phyloP scores from a whole-genome alignment of 2,797 vertebrate species.

The Spinibarbus caldwelli region DNA sequence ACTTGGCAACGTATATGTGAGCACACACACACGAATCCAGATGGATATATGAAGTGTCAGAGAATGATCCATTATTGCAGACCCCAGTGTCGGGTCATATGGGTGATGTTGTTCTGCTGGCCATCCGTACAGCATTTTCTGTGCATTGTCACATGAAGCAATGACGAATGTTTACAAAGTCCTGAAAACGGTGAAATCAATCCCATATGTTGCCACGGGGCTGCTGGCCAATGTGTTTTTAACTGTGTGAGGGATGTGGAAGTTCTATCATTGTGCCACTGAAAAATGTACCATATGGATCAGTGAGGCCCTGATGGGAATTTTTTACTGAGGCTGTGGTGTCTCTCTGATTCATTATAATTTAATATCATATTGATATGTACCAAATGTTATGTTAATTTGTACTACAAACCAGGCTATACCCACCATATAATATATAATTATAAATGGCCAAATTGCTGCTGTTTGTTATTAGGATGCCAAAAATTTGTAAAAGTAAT shows the following conservation, averaged over 20 bases:
- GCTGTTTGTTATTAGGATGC: not conserved
- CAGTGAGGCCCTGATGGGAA: slow-evolving; percentile 5
- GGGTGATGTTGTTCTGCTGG: not conserved
- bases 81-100: not conserved
- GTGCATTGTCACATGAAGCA: slow-evolving; percentile 4
- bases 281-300: slow-evolving; percentile 1
- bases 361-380: not conserved
- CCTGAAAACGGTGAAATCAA: not conserved
- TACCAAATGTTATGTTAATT: not conserved
- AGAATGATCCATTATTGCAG: slow-evolving; percentile 21
- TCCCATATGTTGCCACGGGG: not conserved
- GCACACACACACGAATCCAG: not conserved
- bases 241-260: slow-evolving; percentile 8
- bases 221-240: not conserved
- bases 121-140: not conserved
- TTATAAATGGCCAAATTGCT: not conserved
- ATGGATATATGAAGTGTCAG: slow-evolving; percentile 12
- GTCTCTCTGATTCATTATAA: not conserved
- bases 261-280: not conserved
- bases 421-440: not conserved
- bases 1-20: slow-evolving; percentile 10
- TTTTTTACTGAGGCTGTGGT: not conserved
- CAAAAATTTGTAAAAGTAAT: not conserved
- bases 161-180: not conserved
- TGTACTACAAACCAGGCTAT: not conserved